Evolutionary conservation across 2,797 vertebrate genomes (phyloP), one percentile per base, ranked within the genome.

Genomic region (Lepidocolaptes lacrymiger): DNA sequence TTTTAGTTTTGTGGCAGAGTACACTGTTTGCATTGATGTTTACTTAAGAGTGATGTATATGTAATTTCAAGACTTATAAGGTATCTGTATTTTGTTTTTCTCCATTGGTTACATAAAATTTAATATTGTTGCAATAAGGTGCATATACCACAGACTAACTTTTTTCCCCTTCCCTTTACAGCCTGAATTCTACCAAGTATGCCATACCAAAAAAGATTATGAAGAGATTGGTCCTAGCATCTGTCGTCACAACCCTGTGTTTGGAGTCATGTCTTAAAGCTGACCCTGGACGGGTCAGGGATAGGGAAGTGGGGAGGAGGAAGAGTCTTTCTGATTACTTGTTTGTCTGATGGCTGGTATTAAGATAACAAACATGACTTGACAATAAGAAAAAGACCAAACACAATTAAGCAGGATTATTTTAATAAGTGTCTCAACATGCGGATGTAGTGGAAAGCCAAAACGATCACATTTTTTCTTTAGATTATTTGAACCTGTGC

Each of bases 101-200:
- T 44, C 2, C 6, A 9, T 19, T 86, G 68, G 37, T 46, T 68
- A 8, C 5, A 1, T 62, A 37, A 41, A 34, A 52, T 7, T 69
- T 49, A 52, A 12, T 84, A 7, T 21, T 77, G 19, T 80, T 93
- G 23, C 55, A 64, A 14, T 36, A 43, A 78, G 5, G 2, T 32
- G 2, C n/a, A 9, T 4, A 0, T 69, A 30, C 28, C 11, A 12
- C 2, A 51, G 11, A 55, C 24, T 56, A 2, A 32, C 12, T 21
- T 10, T 55, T 15, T 54, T 43, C 43, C 7, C 21, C 49, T 96
- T 94, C 74, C 41, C 28, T 90, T 97, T 95, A 37, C 98, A 99
- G 99, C 99, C 99, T n/a, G 99, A 99, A 98, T 99, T 99, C 97
- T 99, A 99, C 98, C 99, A 99, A 98, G 99, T 99, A 97, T 99